These are phyloP conservation scores for Echinometra lucunter DNA, from an alignment of 53 echinoderm and acorn worm species.

Conservation along the genomic window DNA sequence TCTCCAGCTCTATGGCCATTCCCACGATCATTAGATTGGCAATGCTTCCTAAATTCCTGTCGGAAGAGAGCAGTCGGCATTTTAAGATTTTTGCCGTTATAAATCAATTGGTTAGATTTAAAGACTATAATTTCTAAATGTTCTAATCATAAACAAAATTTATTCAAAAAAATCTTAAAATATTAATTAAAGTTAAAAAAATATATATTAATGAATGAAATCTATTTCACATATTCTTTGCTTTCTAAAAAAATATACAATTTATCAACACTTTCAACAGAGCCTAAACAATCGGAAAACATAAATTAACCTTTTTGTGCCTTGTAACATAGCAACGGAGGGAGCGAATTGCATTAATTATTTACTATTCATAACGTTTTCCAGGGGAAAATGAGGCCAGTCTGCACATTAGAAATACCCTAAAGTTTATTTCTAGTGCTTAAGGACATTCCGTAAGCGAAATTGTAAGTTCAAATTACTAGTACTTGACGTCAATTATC, in stretches of 20 bases:
- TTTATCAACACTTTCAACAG: not conserved
- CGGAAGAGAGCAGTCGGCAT: not conserved
- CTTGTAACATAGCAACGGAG: constrained; percentile 3
- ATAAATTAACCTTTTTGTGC: constrained; percentile 4
- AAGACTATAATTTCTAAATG: not conserved
- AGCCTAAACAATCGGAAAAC: not conserved
- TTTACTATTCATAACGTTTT: not conserved
- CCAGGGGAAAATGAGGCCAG: not conserved
- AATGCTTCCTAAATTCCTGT: not conserved
- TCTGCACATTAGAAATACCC: not conserved
- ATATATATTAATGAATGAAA: not conserved
- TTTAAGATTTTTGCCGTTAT: not conserved
- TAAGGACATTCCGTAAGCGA: not conserved
- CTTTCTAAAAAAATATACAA: not conserved
- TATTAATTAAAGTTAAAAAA: not conserved
- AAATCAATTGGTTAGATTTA: not conserved
- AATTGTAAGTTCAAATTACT: not conserved
- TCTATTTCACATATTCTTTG: not conserved
- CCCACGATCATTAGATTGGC: not conserved
- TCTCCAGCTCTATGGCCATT: too few species aligned
- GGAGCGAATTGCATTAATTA: not conserved
- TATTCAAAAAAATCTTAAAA: not conserved
- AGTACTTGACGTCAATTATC: not conserved
- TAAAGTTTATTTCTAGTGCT: not conserved
- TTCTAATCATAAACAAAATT: not conserved